phyloP scores from a whole-genome alignment of 2,888 invertebrate genomes.

The Diarsia brunnea region DNA sequence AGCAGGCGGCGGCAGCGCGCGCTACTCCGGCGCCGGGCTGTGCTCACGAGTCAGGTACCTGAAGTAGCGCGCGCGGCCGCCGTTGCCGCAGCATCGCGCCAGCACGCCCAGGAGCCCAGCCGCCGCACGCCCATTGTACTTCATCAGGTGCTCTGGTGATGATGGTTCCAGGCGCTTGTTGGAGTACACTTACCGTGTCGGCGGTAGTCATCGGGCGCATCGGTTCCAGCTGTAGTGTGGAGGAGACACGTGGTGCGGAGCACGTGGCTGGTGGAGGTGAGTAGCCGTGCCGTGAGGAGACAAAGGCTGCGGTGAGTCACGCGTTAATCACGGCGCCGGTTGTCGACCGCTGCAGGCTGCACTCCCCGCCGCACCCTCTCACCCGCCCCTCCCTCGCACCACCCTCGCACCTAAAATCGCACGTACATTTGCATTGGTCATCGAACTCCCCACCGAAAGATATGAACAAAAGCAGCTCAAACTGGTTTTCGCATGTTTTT shows the following conservation, averaged over 20 bases:
- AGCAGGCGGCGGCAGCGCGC: conserved; percentile 91
- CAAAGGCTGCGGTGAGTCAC: conserved; percentile 87
- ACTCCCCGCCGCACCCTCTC: conserved; percentile 73
- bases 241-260: conserved; percentile 71
- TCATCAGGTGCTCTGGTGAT: conserved; percentile 99
- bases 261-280: conserved; percentile 76
- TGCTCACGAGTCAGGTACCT: conserved; percentile 98
- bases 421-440: conserved; percentile 86
- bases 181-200: conserved; percentile 99
- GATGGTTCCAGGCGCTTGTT: conserved; percentile 98
- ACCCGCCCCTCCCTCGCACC: conserved; percentile 76
- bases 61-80: conserved; percentile 99
- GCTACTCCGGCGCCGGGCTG: conserved; percentile 98
- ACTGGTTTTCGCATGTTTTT: conserved; percentile 88
- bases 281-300: conserved; percentile 74
- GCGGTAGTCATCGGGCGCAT: conserved; percentile 86
- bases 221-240: conserved; percentile 63
- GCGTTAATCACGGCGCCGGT: conserved; percentile 80
- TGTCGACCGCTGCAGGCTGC: conserved; percentile 83
- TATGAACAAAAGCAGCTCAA: conserved; percentile 86
- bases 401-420: conserved; percentile 85
- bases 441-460: conserved; percentile 86
- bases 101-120: conserved; percentile 74
- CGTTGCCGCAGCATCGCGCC: conserved; percentile 73
- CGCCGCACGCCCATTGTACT: conserved; percentile 99